Base-by-base conservation (phyloP, 2,888 invertebrate genomes). In the Julus scanicus region DNA sequence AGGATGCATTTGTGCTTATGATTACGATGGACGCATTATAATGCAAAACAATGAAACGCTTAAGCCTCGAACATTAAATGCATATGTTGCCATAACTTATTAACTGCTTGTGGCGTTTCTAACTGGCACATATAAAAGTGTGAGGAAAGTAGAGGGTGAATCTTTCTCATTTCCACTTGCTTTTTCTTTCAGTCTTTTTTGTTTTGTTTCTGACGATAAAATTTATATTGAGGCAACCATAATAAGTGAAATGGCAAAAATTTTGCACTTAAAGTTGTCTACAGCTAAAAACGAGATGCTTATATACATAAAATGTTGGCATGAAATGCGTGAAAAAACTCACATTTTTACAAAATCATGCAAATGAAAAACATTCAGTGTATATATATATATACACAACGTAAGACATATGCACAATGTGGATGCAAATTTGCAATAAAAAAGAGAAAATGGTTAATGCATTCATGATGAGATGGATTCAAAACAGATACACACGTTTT, bases 381-480 rank as follows among this genome's bases (percentile, higher is more conserved):
- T n/a, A n/a, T n/a, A n/a, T n/a, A n/a, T n/a, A n/a, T n/a, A n/a
- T n/a, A n/a, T n/a, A n/a, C n/a, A n/a, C n/a, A n/a, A n/a, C n/a
- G n/a, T n/a, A 71, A 8, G 44, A 6, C 44, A 44, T 37, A 11
- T 29, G 13, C 11, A 80, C 80, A 37, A 80, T 37, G 37, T 6
- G 9, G 6, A 80, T 80, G 80, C 11, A 13, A 20, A 37, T 37
- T 80, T 37, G 80, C 80, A 37, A 80, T 20, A 80, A 80, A 63
- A 80, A 80, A 80, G 11, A 20, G 71, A 71, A 80, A 80, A 37
- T 80, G 20, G 29, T 80, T 9, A 80, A 80, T 80, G 37, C 80
- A 80, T 80, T 80, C 80, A 13, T 80, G 80, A 80, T 80, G 80
- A 71, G 71, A 71, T 71, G 20, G 20, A 71, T 71, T 71, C 71